Evolutionary conservation across 2,113 vertebrate species (phyloP).

Genomic region (Tauraco erythrolophus): DNA sequence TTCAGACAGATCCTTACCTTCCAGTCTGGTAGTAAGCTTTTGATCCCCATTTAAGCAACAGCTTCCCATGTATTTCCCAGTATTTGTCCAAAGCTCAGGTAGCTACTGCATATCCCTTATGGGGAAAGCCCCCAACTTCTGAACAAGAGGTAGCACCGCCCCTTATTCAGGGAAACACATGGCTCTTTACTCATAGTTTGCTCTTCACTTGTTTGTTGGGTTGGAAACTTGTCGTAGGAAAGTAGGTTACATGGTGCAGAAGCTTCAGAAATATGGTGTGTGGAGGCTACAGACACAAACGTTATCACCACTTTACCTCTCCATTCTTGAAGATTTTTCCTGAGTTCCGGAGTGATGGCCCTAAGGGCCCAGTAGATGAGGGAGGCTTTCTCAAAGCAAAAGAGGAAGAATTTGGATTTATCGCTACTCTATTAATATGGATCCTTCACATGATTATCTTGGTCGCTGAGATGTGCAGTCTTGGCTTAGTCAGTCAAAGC

Average conservation of each 20-base stretch:
- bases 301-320: neutral
- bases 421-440: neutral
- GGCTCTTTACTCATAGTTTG: neutral
- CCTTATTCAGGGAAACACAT: rapidly evolving
- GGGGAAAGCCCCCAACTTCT: neutral
- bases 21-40: neutral
- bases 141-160: neutral
- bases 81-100: neutral
- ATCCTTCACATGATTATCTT: neutral
- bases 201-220: neutral
- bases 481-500: neutral
- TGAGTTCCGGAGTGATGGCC: neutral
- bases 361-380: neutral
- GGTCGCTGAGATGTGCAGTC: neutral
- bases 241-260: neutral
- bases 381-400: neutral
- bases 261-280: neutral
- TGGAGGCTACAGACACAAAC: neutral
- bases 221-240: neutral
- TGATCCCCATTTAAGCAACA: neutral
- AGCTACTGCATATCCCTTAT: neutral
- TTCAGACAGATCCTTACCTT: neutral
- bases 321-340: neutral
- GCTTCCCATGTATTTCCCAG: neutral
- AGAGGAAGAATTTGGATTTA: neutral